A percentile compares a stretch with the other conserved stretches of the same genome.
These are phyloP conservation scores for Lethenteron reissneri DNA, from an alignment of 2,113 vertebrate species.

Conservation along the genomic window DNA sequence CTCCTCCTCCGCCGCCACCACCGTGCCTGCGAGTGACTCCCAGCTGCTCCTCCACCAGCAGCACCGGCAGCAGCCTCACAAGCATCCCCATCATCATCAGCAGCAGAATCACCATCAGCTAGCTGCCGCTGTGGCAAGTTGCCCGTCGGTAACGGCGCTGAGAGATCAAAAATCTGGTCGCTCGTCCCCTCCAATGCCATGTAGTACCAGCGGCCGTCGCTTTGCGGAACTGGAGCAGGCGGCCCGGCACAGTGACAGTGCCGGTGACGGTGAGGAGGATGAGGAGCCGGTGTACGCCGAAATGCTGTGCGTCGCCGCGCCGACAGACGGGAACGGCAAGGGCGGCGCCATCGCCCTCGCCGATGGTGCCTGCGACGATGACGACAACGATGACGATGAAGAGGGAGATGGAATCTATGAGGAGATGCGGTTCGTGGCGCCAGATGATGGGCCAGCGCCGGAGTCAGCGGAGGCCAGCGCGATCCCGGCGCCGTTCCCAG, in stretches of 20 bases:
- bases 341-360: too few relatives aligned
- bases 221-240: too few relatives aligned
- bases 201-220: too few relatives aligned
- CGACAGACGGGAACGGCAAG: conserved; percentile 20
- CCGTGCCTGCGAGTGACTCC: too few relatives aligned
- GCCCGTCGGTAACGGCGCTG: conserved; percentile 17
- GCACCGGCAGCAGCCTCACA: too few relatives aligned
- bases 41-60: too few relatives aligned
- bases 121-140: too few relatives aligned
- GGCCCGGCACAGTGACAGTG: background rate
- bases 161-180: too few relatives aligned
- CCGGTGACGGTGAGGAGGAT: conserved; percentile 35
- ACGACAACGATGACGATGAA: conserved; percentile 25
- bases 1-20: conserved; percentile 18
- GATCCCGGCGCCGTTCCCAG: conserved; percentile 81
- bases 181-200: too few relatives aligned
- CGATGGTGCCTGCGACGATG: too few relatives aligned
- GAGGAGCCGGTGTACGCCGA: conserved; percentile 91
- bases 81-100: too few relatives aligned
- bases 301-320: conserved; percentile 73
- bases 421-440: conserved; percentile 80
- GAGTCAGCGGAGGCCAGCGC: conserved; percentile 53
- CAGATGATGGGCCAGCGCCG: conserved; percentile 49
- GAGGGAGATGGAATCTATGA: conserved; percentile 79
- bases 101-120: too few relatives aligned